A percentile compares a stretch with the other conserved stretches of the same genome.
Conservation (phyloP, 92 coral and sea anemone species). For the Bergia puertoricense region DNA sequence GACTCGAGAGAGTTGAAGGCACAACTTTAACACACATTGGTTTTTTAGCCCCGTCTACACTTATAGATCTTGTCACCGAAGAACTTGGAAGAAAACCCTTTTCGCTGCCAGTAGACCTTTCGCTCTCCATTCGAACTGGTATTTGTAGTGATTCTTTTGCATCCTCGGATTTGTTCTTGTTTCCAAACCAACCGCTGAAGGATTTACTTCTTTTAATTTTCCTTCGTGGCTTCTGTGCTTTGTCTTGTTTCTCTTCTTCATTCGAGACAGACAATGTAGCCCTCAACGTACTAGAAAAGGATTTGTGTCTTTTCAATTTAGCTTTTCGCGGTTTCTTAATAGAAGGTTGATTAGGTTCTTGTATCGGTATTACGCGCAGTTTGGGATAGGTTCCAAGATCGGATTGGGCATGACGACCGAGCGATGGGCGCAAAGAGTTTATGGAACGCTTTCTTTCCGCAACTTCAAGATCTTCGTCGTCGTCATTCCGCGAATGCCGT, state of each 20-base stretch:
- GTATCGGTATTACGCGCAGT: background rate
- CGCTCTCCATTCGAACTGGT: background rate
- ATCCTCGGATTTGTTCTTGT: slow-evolving; percentile 28
- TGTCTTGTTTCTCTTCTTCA: slow-evolving; percentile 8
- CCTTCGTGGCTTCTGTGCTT: background rate
- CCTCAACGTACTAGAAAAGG: slow-evolving; percentile 1
- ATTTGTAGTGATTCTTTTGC: background rate
- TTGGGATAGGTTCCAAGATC: slow-evolving; percentile 40
- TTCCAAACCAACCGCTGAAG: slow-evolving; percentile 36
- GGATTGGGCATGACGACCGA: slow-evolving; percentile 31
- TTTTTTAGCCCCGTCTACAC: background rate
- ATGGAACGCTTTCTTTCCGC: slow-evolving; percentile 9
- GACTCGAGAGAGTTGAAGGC: background rate
- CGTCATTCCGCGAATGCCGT: slow-evolving; percentile 34
- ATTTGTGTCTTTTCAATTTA: slow-evolving; percentile 31
- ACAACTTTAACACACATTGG: background rate
- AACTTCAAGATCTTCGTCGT: slow-evolving; percentile 36
- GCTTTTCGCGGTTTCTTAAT: slow-evolving; percentile 23
- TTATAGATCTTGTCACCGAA: slow-evolving; percentile 8
- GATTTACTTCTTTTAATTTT: slow-evolving; percentile 34
- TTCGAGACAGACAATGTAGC: background rate
- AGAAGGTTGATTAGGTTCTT: slow-evolving; percentile 5
- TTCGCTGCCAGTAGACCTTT: background rate
- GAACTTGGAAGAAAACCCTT: background rate
- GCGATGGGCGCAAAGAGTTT: slow-evolving; percentile 20